phyloP scores from a whole-genome alignment of 2,888 invertebrate genomes.

The Trilocha varians region DNA sequence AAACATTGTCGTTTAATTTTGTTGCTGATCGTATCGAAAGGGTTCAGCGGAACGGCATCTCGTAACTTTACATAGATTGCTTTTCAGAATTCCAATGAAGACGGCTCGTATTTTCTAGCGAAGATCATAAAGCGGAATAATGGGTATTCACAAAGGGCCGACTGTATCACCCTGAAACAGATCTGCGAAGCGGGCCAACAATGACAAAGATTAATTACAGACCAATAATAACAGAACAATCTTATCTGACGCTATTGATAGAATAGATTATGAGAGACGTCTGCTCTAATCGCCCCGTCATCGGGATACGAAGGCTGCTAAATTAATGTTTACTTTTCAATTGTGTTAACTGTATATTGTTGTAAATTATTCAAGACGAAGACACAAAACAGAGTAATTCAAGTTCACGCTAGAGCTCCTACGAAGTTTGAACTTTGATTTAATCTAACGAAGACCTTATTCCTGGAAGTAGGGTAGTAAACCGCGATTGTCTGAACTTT shows the following conservation, averaged over 20 bases:
- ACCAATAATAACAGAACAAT: constrained; percentile 51
- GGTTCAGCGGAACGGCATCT: constrained; percentile 2
- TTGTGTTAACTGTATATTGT: not conserved
- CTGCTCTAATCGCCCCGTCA: constrained; percentile 31
- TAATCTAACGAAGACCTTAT: constrained; percentile 23
- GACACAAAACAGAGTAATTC: not conserved
- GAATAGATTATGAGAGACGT: constrained; percentile 38
- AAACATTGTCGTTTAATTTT: not conserved
- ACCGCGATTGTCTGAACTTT: constrained; percentile 53
- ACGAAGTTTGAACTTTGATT: constrained; percentile 21
- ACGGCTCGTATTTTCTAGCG: constrained; percentile 14
- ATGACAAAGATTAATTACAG: constrained; percentile 61
- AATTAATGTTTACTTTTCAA: constrained; percentile 1
- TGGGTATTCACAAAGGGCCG: constrained; percentile 24
- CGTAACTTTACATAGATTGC: constrained; percentile 7
- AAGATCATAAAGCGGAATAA: constrained; percentile 23
- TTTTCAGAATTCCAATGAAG: constrained; percentile 7
- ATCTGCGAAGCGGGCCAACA: constrained; percentile 46
- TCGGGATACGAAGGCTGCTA: constrained; percentile 13
- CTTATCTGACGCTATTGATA: constrained; percentile 46
- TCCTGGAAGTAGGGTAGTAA: constrained; percentile 34
- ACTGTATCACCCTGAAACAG: constrained; percentile 30
- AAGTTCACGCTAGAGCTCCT: constrained; percentile 11
- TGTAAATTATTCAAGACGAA: not conserved
- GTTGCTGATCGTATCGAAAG: not conserved